Base-by-base conservation (phyloP, 1,140 invertebrate species). In the Harpegnathos saltator region DNA sequence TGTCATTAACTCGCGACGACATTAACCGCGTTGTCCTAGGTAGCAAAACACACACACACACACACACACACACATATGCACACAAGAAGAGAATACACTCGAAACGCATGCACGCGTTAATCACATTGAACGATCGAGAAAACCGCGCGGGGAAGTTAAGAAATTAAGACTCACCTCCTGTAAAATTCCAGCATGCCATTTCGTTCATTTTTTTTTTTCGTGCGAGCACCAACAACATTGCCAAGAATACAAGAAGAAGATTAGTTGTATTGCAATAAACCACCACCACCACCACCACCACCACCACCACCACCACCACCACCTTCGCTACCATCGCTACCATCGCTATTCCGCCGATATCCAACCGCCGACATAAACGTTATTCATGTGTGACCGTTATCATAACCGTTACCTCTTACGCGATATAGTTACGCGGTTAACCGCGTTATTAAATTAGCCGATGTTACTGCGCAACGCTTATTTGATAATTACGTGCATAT, bases 141-240 rank as follows among this genome's bases (percentile, higher is more conserved):
- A 75, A 72, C n/a, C 54, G 58, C 54, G 66, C 59, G 69, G 72
- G 82, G 59, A 90, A 90, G 84, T 91, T 89, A 89, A 85, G 82
- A 90, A 90, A 89, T 92, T 86, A 89, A 89, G 91, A 94, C 93
- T 94, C 92, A 94, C 93, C 93, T 94, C 93, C 93, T 94, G 92
- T 90, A 91, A 90, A 93, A 93, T 92, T 91, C 90, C 93, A 92
- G 91, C 94, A 94, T 94, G 93, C 92, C 93, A 94, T 91, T 93
- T 92, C 89, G 92, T 93, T 92, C 91, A 92, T 93, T 90, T 91
- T 92, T 92, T 44, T 74, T 89, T 88, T 94, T 93, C 92, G 93
- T 93, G 92, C 91, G 93, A 92, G 93, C 93, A 94, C 93, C 93
- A 93, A 94, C 92, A 93, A 93, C 92, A 94, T 94, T 94, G 92